Conservation (phyloP, 2,113 vertebrate species). For the Tragelaphus strepsiceros region DNA sequence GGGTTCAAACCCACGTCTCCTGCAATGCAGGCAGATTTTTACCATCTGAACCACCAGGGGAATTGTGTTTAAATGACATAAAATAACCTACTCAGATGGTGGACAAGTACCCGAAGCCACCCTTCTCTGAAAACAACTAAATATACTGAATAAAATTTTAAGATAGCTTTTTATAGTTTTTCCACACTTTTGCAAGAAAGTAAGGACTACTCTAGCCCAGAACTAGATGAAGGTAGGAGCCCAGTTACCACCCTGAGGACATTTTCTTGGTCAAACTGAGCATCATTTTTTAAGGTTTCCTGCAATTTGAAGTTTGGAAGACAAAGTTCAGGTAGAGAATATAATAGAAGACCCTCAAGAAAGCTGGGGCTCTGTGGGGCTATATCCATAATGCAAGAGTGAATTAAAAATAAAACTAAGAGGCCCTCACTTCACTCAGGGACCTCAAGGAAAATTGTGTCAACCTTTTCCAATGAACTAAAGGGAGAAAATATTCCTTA, state of each 20-base stretch:
- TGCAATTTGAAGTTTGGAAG: neutral
- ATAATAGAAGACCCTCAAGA: neutral
- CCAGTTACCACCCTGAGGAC: neutral
- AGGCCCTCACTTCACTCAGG: neutral
- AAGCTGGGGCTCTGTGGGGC: neutral
- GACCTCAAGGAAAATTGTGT: neutral
- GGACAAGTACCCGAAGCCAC: neutral
- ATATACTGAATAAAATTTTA: neutral
- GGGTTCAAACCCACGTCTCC: neutral
- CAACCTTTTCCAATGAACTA: neutral
- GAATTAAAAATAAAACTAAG: neutral
- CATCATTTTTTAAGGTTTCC: neutral
- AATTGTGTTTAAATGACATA: neutral
- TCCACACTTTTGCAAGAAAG: neutral
- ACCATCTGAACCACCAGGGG: neutral
- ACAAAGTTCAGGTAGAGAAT: neutral
- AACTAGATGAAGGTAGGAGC: neutral
- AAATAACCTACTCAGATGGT: neutral
- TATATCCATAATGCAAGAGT: neutral
- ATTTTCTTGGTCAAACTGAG: neutral
- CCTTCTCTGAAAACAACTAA: neutral
- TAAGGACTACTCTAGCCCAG: neutral
- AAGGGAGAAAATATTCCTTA: neutral
- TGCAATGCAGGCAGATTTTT: neutral
- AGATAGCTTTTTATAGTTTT: neutral